phyloP scores from a whole-genome alignment of 2,113 vertebrate species.

The Campylomormyrus tamandua region DNA sequence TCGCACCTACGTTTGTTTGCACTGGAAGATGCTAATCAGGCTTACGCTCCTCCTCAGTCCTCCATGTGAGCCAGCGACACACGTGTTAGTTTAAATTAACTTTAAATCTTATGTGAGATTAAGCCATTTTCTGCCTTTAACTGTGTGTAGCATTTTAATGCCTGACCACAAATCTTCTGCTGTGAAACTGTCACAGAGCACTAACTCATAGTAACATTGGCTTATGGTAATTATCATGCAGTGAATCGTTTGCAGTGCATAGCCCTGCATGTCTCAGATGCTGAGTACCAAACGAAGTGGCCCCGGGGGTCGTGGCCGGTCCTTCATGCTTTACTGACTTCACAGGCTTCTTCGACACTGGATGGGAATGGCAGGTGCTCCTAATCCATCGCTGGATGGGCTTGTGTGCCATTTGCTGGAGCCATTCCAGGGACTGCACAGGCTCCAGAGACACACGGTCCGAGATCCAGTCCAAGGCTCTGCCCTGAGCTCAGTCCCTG shows the following conservation, averaged over 20 bases:
- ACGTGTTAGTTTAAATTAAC: neutral
- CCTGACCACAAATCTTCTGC: neutral
- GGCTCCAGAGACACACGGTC: neutral
- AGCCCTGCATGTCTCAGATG: neutral
- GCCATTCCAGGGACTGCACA: neutral
- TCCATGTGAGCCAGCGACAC: neutral
- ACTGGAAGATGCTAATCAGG: neutral
- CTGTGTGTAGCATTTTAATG: neutral
- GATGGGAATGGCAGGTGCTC: neutral
- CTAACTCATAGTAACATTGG: neutral
- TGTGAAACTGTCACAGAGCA: neutral
- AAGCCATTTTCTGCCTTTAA: slow-evolving; percentile 16
- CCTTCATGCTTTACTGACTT: neutral
- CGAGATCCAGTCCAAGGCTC: neutral
- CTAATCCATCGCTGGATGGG: neutral
- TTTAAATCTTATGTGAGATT: slow-evolving; percentile 9
- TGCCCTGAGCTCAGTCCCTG: neutral
- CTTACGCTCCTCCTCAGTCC: neutral
- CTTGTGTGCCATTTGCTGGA: neutral
- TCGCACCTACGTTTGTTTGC: neutral
- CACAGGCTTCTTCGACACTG: neutral
- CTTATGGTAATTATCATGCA: neutral
- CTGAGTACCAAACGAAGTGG: neutral
- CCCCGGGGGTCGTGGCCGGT: neutral
- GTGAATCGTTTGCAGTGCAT: neutral